Evolutionary conservation across 2,113 vertebrate species (phyloP).

Genomic region (Pelobates fuscus): DNA sequence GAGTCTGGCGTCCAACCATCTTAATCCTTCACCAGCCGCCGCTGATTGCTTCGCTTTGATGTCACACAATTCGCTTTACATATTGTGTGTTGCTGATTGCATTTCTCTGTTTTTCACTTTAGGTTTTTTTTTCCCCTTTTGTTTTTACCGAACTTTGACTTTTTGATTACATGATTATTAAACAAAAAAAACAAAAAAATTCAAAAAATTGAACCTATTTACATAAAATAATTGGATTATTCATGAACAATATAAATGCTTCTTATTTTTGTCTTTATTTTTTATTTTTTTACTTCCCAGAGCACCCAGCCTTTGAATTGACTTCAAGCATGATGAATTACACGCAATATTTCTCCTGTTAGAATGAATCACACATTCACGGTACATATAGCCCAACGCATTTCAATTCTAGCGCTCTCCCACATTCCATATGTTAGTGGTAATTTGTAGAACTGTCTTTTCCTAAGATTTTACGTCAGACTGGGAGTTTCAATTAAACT

Average conservation of each 20-base stretch:
- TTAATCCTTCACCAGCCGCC: too few species aligned
- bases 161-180: slow-evolving; percentile 8
- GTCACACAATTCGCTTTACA: too few species aligned
- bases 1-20: too few species aligned
- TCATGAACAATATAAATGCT: background rate
- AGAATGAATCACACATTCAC: background rate
- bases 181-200: background rate
- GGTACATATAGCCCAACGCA: too few species aligned
- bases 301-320: background rate
- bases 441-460: too few species aligned
- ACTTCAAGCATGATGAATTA: background rate
- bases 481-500: too few species aligned
- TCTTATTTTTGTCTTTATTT: slow-evolving; percentile 4
- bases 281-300: background rate
- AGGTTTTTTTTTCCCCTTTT: background rate
- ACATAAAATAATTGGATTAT: slow-evolving; percentile 14
- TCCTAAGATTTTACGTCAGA: too few species aligned
- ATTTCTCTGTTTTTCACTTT: too few species aligned
- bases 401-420: too few species aligned
- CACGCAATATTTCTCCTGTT: background rate
- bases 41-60: too few species aligned
- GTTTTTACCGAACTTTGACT: background rate
- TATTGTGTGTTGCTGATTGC: too few species aligned
- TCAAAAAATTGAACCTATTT: background rate
- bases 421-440: too few species aligned